Evolutionary conservation across 2,888 invertebrate species (phyloP), one percentile per base, ranked within the genome.

Genomic region (Xanthia icteritia): DNA sequence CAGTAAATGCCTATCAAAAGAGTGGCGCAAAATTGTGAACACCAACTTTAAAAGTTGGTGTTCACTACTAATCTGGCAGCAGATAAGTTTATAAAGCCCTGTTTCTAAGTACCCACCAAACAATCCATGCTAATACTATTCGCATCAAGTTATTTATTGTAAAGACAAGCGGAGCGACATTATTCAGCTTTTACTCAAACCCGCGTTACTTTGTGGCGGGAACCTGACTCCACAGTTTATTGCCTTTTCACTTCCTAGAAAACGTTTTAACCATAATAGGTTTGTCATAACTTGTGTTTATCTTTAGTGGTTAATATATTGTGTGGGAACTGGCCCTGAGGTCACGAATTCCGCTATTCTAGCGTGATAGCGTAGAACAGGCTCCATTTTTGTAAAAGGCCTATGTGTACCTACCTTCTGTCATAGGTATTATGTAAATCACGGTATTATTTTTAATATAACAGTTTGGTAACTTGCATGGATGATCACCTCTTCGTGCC

Each of bases 211-310:
- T 65, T 77, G 75, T 64, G 61, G 61, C 58, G 65, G 73, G 39
- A 82, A 77, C 63, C 58, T 60, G 63, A 77, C 58, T 60, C 69
- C 60, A 56, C 66, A 77, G 51, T 82, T 84, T 84, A 84, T 78
- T 69, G 73, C 69, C 23, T 67, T 81, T 84, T 61, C 84, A 64
- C 69, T 83, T 84, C 84, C 81, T 84, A 74, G 82, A 69, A 78
- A 84, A 82, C 66, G 81, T 78, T 82, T 76, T 74, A 70, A 66
- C 85, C 69, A 76, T 82, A 77, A 84, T 72, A 74, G 84, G 84
- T 66, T 74, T 60, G 81, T 81, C 81, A 84, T 83, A 83, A 77
- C 69, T 81, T 69, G 72, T 77, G 68, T 81, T 83, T 84, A 73
- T 81, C 81, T 81, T 80, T 71, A 54, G 61, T 75, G 51, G 58